Base-by-base conservation (phyloP, 1,140 invertebrate species). In the Papilio xuthus region DNA sequence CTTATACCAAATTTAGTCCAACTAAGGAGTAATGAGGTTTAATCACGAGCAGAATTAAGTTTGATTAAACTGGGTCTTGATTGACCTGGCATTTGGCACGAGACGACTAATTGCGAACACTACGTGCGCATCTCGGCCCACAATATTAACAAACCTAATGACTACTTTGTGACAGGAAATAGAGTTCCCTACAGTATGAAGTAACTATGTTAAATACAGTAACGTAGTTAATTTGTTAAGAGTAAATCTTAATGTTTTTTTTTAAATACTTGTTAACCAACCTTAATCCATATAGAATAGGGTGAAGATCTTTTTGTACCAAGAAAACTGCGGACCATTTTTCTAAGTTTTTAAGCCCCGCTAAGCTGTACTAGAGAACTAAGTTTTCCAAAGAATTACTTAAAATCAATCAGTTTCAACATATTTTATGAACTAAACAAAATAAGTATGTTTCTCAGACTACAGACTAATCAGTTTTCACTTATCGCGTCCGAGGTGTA, bases 11-110 rank as follows among this genome's bases (percentile, higher is more conserved):
- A 56, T 60, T 60, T 26, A 28, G 56, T 60, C 13, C 23, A 60
- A 60, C 8, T 60, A 60, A 60, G 9, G 20, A 26, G 10, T 60
- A 60, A 63, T 63, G 26, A 63, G 26, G 13, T 67, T 32, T 28
- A 12, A 60, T 26, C 56, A 67, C 4, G 26, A 67, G 56, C 20
- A 60, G 60, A 67, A 67, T 23, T 26, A 28, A 63, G 23, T 32
- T 67, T 67, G 26, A 28, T 67, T 67, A 28, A 67, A 67, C 26
- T 67, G 23, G 23, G 60, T 67, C 60, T 67, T 67, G 26, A 67
- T 67, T 67, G 60, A 67, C 26, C 26, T 32, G 26, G 12, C 15
- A 67, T 26, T 67, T 32, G 26, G 60, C 26, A 28, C 0, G 10
- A 67, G 13, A 67, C 13, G 23, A 28, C 26, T 67, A 67, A 67